Evolutionary conservation across 2,888 invertebrate species (phyloP).

Genomic region (Megastigmus dorsalis): DNA sequence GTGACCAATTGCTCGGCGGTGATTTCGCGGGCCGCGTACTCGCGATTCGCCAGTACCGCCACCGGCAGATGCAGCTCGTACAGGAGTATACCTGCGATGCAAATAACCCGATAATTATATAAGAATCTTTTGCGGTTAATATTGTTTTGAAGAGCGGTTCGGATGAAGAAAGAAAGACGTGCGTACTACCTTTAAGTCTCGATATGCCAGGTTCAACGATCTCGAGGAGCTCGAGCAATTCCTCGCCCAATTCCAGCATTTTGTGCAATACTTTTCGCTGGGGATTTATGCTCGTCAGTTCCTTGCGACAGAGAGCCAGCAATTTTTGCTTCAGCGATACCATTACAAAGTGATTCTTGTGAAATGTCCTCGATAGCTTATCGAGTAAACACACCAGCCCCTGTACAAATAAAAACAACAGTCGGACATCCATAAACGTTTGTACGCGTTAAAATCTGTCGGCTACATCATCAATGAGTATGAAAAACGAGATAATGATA

Average conservation of each 20-base stretch:
- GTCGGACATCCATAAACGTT: not conserved
- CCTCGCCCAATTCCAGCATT: conserved; percentile 81
- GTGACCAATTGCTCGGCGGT: conserved; percentile 76
- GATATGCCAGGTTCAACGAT: conserved; percentile 84
- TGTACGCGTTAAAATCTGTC: not conserved
- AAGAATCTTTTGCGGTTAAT: not conserved
- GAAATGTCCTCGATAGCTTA: conserved; percentile 78
- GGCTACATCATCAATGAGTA: not conserved
- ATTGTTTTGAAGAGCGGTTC: too few relatives aligned
- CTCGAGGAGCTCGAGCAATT: conserved; percentile 80
- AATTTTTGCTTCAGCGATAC: conserved; percentile 83
- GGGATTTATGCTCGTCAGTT: conserved; percentile 65
- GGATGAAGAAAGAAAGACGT: too few relatives aligned
- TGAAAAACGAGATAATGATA: conserved; percentile 8
- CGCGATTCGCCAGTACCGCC: conserved; percentile 80
- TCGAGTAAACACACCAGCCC: conserved; percentile 70
- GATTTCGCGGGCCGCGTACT: conserved; percentile 79
- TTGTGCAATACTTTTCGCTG: conserved; percentile 77
- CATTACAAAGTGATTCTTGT: conserved; percentile 82
- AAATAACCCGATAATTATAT: not conserved
- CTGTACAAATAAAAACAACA: conserved; percentile 61
- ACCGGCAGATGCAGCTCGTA: conserved; percentile 85
- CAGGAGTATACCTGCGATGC: conserved; percentile 79
- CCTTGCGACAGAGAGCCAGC: conserved; percentile 75
- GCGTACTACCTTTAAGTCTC: conserved; percentile 79